phyloP scores from a whole-genome alignment of 2,797 vertebrate species.

The Aplochiton taeniatus region DNA sequence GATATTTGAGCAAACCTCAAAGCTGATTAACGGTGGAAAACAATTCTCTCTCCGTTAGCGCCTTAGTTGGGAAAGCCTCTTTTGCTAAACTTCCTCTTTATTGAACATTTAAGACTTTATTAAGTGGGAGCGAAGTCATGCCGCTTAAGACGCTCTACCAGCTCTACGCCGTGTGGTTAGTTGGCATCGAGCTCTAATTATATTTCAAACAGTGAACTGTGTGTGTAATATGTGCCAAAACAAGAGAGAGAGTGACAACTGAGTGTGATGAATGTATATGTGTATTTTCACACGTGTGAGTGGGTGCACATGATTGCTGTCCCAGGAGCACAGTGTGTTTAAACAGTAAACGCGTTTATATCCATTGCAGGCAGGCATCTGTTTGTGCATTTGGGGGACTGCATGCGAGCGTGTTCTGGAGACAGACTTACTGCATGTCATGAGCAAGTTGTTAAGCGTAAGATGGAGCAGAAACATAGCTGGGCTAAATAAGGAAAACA shows the following conservation, averaged over 20 bases:
- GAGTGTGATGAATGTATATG: no score
- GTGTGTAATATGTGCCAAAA: not conserved
- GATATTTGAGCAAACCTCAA: conserved; percentile 31
- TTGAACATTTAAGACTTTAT: conserved; percentile 68
- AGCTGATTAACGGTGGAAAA: conserved; percentile 63
- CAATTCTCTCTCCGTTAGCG: conserved; percentile 52
- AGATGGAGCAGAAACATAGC: no score
- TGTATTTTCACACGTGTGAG: no score
- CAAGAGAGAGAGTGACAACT: not conserved
- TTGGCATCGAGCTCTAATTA: conserved; percentile 29
- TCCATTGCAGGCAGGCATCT: no score
- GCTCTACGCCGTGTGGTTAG: conserved; percentile 39
- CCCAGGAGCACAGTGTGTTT: no score
- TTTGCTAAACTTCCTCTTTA: conserved; percentile 67
- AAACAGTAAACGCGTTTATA: no score
- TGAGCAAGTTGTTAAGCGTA: no score
- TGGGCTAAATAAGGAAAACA: no score
- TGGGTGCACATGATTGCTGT: no score
- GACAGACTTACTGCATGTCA: no score
- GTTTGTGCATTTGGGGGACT: no score
- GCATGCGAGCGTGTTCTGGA: no score
- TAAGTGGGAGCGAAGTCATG: conserved; percentile 37
- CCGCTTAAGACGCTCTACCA: conserved; percentile 46
- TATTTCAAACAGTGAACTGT: conserved; percentile 23
- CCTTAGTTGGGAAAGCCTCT: conserved; percentile 63